Percentiles rank a stretch among this genome's conserved stretches.
Conservation (phyloP, 2,113 vertebrate genomes). For the Pipa parva region DNA sequence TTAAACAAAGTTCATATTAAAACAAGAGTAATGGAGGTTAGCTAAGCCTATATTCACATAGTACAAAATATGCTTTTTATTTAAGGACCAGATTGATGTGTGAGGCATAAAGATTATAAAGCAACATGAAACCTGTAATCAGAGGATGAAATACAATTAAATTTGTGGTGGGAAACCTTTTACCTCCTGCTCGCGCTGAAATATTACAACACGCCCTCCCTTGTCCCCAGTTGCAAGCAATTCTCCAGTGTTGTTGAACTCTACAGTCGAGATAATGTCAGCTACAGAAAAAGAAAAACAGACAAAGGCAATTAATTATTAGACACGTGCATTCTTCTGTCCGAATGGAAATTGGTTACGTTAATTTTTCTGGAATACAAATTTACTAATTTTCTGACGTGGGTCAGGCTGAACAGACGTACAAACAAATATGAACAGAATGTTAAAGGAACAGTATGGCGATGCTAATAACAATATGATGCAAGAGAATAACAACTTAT, state of each 20-base stretch:
- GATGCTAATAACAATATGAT: no score
- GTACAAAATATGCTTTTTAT: slow-evolving; percentile 27
- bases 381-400: no score
- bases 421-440: no score
- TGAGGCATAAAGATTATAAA: slow-evolving; percentile 53
- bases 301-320: slow-evolving; percentile 65
- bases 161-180: slow-evolving; percentile 57
- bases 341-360: no score
- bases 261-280: slow-evolving; percentile 99
- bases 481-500: no score
- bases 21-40: no score
- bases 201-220: slow-evolving; percentile 97
- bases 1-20: no score
- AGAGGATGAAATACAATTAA: slow-evolving; percentile 56
- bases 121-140: slow-evolving; percentile 54
- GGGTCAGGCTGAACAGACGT: no score
- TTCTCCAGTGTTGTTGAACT: slow-evolving; percentile 98
- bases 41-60: neutral
- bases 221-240: slow-evolving; percentile 97
- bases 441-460: slow-evolving; percentile 36
- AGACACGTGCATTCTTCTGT: slow-evolving; percentile 52
- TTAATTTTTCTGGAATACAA: no score
- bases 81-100: slow-evolving; percentile 50
- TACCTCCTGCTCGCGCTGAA: slow-evolving; percentile 98
- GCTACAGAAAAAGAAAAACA: slow-evolving; percentile 72